These are phyloP conservation scores for Labrus mixtus DNA, from an alignment of 2,113 vertebrate genomes.

Conservation along the genomic window DNA sequence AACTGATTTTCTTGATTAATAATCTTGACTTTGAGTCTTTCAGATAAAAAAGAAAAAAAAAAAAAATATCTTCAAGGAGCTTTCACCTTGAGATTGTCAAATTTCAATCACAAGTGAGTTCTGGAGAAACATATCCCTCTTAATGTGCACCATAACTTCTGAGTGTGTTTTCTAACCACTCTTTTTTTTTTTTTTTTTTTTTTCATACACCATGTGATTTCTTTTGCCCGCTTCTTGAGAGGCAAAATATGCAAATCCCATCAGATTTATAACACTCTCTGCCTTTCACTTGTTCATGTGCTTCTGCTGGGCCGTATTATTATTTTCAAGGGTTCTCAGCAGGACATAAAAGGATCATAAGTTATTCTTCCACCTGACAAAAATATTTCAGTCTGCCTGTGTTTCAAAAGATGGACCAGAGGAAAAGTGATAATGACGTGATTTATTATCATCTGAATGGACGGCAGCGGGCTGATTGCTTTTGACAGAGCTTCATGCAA, in stretches of 20 bases:
- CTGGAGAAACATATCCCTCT: constrained; percentile 55
- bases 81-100: constrained; percentile 53
- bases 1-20: constrained; percentile 63
- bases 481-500: constrained; percentile 65
- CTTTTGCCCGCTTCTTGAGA: constrained; percentile 53
- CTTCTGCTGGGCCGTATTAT: constrained; percentile 72
- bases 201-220: constrained; percentile 57
- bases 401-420: constrained; percentile 72
- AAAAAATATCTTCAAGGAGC: constrained; percentile 35
- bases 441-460: constrained; percentile 73
- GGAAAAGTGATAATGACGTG: constrained; percentile 73
- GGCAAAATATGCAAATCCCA: constrained; percentile 79
- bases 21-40: constrained; percentile 52
- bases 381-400: constrained; percentile 62
- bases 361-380: constrained; percentile 81
- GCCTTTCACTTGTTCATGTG: constrained; percentile 72
- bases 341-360: constrained; percentile 78
- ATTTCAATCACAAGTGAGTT: constrained; percentile 60
- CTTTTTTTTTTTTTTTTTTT: constrained; percentile 31
- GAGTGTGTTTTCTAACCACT: constrained; percentile 39
- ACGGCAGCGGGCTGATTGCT: constrained; percentile 64
- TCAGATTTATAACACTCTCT: constrained; percentile 78
- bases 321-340: constrained; percentile 83
- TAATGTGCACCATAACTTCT: constrained; percentile 54
- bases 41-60: constrained; percentile 25